Evolutionary conservation across 1,140 invertebrate species (phyloP).

Genomic region (Argopecten irradians): DNA sequence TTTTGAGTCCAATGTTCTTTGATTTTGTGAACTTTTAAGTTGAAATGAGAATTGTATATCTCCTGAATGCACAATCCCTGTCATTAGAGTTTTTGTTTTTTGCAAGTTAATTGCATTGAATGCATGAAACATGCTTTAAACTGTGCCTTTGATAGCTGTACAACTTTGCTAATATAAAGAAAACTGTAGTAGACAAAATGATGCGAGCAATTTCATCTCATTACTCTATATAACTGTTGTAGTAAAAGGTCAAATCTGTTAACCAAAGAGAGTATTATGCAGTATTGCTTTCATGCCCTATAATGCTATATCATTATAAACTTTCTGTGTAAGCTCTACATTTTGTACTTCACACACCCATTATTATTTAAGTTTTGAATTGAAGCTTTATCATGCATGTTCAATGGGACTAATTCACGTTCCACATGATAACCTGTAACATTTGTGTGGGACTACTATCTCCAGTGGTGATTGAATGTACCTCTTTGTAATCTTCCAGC

Average conservation of each 20-base stretch:
- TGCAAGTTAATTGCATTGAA: constrained; percentile 1
- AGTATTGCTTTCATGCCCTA: not conserved
- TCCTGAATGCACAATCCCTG: not conserved
- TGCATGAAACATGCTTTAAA: not conserved
- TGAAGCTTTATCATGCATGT: too few species aligned
- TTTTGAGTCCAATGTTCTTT: not conserved
- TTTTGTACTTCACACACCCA: too few species aligned
- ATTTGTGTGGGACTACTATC: too few species aligned
- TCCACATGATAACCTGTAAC: too few species aligned
- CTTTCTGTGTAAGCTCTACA: too few species aligned
- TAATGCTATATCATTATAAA: too few species aligned
- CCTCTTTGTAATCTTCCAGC: too few species aligned
- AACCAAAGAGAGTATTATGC: not conserved
- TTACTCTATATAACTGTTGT: not conserved
- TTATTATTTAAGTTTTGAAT: too few species aligned
- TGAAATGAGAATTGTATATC: constrained; percentile 6
- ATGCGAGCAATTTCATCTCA: not conserved
- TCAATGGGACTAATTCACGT: too few species aligned
- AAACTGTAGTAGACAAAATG: not conserved
- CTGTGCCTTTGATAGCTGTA: not conserved
- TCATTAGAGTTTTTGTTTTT: not conserved
- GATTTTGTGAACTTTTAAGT: constrained; percentile 10
- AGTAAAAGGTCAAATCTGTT: not conserved
- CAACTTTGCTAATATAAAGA: not conserved
- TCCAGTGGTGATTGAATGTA: too few species aligned